Evolutionary conservation across 2,888 invertebrate genomes (phyloP).

Genomic region (Acrobasis consociella): DNA sequence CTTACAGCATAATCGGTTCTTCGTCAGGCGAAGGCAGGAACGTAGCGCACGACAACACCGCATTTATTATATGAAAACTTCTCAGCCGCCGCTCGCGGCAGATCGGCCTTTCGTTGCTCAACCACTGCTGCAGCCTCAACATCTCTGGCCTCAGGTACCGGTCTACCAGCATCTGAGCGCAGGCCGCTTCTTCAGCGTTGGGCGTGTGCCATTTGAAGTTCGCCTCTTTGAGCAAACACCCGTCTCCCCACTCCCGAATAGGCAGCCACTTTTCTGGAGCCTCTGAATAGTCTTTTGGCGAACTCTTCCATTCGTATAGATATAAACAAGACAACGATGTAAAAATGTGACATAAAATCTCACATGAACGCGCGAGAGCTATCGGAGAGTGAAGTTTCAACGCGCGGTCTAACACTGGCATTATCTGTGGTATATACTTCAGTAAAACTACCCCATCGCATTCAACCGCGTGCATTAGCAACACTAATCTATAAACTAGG

Average conservation of each 20-base stretch:
- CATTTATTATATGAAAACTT: constrained; percentile 86
- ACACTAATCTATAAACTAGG: constrained; percentile 88
- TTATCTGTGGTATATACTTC: constrained; percentile 85
- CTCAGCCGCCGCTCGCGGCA: constrained; percentile 86
- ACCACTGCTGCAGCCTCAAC: constrained; percentile 81
- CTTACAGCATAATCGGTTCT: constrained; percentile 80
- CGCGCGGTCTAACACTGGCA: constrained; percentile 86
- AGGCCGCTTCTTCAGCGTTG: constrained; percentile 85
- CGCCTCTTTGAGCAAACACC: constrained; percentile 85
- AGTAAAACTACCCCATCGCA: constrained; percentile 85
- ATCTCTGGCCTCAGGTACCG: constrained; percentile 87
- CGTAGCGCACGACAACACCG: constrained; percentile 84
- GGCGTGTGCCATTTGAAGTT: constrained; percentile 91
- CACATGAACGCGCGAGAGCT: constrained; percentile 84
- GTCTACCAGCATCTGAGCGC: constrained; percentile 85
- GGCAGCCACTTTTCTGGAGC: constrained; percentile 87
- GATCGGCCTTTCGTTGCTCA: constrained; percentile 74
- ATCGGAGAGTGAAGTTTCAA: constrained; percentile 87
- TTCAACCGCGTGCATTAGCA: constrained; percentile 88
- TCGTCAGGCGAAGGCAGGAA: constrained; percentile 89
- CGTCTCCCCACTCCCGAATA: constrained; percentile 91
- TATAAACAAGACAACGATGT: constrained; percentile 84
- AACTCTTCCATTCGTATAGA: constrained; percentile 85
- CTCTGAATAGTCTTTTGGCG: constrained; percentile 82
- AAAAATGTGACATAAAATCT: constrained; percentile 83